Percentiles rank a stretch among this genome's conserved stretches.
Evolutionary conservation across 2,888 invertebrate genomes (phyloP).

Genomic region (Eucera pruinosa): DNA sequence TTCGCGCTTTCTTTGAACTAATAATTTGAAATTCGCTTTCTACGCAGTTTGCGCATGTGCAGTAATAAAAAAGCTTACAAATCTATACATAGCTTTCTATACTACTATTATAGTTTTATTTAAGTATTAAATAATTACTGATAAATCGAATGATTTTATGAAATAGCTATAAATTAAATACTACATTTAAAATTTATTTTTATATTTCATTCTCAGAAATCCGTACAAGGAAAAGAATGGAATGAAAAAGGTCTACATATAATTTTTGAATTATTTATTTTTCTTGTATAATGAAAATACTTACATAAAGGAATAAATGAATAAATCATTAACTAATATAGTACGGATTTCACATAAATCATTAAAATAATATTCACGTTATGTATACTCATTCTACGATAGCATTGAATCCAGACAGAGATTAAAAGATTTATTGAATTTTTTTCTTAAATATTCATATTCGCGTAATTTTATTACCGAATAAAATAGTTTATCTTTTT

Average conservation of each 20-base stretch:
- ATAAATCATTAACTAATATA: conserved; percentile 50
- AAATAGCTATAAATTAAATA: neutral
- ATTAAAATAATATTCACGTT: conserved; percentile 48
- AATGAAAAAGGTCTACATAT: conserved; percentile 5
- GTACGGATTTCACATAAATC: conserved; percentile 44
- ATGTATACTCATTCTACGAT: conserved; percentile 33
- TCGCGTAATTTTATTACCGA: conserved; percentile 16
- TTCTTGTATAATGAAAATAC: conserved; percentile 50
- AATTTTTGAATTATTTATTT: conserved; percentile 57
- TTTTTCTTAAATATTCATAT: conserved; percentile 18
- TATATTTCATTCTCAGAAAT: conserved; percentile 2
- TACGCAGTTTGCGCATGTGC: conserved; percentile 22
- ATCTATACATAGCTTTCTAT: neutral
- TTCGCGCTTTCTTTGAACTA: neutral
- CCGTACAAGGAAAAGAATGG: neutral
- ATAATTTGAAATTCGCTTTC: conserved; percentile 3
- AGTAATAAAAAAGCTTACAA: neutral
- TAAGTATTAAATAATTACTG: neutral
- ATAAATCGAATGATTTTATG: neutral
- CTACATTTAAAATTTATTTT: neutral
- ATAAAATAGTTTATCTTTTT: conserved; percentile 7
- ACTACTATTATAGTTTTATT: neutral
- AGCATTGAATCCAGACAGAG: conserved; percentile 69
- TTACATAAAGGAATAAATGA: conserved; percentile 63
- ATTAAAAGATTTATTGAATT: conserved; percentile 3